Evolutionary conservation across 2,113 vertebrate species (phyloP), one percentile per base, ranked within the genome.

Genomic region (Illadopsis cleaveri): DNA sequence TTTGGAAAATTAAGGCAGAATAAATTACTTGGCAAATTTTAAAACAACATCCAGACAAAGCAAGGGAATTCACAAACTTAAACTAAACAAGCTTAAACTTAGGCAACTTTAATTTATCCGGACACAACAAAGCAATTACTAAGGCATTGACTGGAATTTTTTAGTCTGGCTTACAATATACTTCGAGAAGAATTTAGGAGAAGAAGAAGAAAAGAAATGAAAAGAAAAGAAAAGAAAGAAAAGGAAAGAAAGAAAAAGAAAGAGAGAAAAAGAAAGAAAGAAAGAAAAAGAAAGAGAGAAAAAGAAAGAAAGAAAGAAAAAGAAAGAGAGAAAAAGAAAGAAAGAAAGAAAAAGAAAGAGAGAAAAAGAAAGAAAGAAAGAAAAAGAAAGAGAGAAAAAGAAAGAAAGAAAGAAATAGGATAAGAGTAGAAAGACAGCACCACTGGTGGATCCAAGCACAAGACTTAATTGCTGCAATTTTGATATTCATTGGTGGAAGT

Each of bases 381-480:
- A n/a, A n/a, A 9, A 44, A 19, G 18, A 19, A 23, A 28, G 10
- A 42, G 7, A 27, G 11, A 22, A 23, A 28, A 8, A 42, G n/a
- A 51, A 5, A 20, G 16, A 45, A 44, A 44, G 19, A 21, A 23
- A 28, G n/a, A n/a, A n/a, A n/a, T n/a, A 13, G n/a, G 5, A 27
- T 11, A n/a, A 40, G 3, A 40, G 11, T 6, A 51, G 27, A 68
- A 58, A 58, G 35, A 40, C 15, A 57, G 33, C 37, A 44, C 4
- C 9, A 37, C 5, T 23, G 0, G 0, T 33, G 38, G 37, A 37
- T 53, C 18, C 15, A 51, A 33, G 12, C 14, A 31, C 27, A 53
- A 61, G 19, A 15, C 12, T 69, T 24, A 31, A 19, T 45, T 53
- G 14, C 28, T 78, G 54, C 8, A 69, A 33, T 78, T 69, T 38